Evolutionary conservation across 2,113 vertebrate genomes (phyloP).

Genomic region (Catharus fuscescens): DNA sequence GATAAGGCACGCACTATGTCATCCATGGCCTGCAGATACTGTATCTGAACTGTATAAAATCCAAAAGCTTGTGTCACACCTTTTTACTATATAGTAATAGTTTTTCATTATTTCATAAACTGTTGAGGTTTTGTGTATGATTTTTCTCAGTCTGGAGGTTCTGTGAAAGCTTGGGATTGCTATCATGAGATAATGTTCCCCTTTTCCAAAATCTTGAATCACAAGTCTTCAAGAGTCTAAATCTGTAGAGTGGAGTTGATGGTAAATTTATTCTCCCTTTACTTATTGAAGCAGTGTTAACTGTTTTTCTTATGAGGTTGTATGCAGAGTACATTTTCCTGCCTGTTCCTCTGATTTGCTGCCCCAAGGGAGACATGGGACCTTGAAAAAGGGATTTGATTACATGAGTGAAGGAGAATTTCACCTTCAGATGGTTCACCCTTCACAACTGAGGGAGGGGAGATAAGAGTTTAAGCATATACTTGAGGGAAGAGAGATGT

Average conservation of each 20-base stretch:
- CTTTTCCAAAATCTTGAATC: not conserved
- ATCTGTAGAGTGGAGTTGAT: not conserved
- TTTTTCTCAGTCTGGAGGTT: not conserved
- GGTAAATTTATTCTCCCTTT: not conserved
- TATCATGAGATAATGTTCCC: not conserved
- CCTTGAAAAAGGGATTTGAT: not conserved
- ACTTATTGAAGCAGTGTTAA: not conserved
- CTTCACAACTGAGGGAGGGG: not conserved
- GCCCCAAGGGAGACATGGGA: too few relatives aligned
- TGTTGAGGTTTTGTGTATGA: rapidly evolving
- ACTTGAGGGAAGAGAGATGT: not conserved
- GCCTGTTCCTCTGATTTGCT: not conserved
- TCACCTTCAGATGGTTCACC: not conserved
- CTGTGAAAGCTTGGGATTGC: not conserved
- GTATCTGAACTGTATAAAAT: not conserved
- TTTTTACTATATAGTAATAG: not conserved
- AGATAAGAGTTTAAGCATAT: not conserved
- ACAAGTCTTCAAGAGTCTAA: not conserved
- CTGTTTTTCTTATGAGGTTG: not conserved
- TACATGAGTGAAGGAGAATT: not conserved
- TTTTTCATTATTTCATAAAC: not conserved
- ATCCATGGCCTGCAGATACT: not conserved
- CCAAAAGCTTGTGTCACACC: not conserved
- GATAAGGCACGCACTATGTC: not conserved
- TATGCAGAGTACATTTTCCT: not conserved